Evolutionary conservation across 2,797 vertebrate species (phyloP), one percentile per base, ranked within the genome.

Genomic region (Mareca strepera): DNA sequence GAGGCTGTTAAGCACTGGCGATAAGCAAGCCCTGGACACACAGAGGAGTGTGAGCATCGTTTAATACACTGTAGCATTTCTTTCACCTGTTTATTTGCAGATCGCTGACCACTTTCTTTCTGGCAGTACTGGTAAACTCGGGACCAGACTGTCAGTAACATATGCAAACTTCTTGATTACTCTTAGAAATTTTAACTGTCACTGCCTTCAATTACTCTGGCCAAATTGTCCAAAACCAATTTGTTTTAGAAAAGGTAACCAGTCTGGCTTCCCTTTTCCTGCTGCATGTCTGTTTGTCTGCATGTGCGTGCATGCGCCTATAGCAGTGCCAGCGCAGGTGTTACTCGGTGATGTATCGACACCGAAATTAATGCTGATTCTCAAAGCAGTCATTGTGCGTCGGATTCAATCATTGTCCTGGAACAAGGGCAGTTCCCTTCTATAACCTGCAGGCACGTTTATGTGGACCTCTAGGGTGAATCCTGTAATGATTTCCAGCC

Each of bases 281-380:
- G 48, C 81, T 91, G 84, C 66, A 29, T 17, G 56, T 70, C 69
- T 55, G 41, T 43, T 37, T 52, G 64, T 17, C 33, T 67, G 39
- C 2, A 1, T 20, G 73, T 29, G 48, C 1, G 16, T 56, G 70
- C 4, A 6, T 82, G 70, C 3, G 4, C 14, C 20, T 2, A 9
- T 0, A 81, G 80, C 11, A n/a, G 69, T 63, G 39, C 68, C 79
- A 56, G 56, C 92, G 80, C 87, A 96, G 86, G 90, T 90, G 90
- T 85, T 94, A 70, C 53, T 78, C 83, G 62, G 81, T 80, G 86
- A 84, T 63, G 58, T 79, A 78, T 37, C 91, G 80, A 92, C 90
- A 64, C 69, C 59, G 86, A 94, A 93, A 96, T 88, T 73, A 84
- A 89, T 48, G 64, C 74, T 96, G 93, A 90, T 88, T 95, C 90